These are phyloP conservation scores for Teleiodes luculella DNA, from an alignment of 2,888 invertebrate genomes.

Conservation along the genomic window DNA sequence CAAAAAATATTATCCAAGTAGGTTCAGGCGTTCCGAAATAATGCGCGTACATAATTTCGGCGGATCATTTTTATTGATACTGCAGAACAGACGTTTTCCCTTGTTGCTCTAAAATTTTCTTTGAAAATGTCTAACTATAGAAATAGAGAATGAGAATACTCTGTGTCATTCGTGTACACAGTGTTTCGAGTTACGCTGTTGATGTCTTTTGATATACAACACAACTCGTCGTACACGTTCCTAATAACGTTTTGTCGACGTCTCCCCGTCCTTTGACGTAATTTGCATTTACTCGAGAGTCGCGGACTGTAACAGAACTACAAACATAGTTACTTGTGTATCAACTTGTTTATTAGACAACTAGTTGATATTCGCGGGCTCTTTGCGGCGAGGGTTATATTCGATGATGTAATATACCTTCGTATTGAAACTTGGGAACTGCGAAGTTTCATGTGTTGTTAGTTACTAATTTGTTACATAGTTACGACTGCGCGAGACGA, in stretches of 20 bases:
- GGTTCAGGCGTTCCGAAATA: no score
- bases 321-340: slow-evolving; percentile 19
- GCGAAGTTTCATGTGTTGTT: background rate
- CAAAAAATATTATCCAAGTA: no score
- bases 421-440: background rate
- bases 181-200: background rate
- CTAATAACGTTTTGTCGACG: slow-evolving; percentile 37
- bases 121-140: no score
- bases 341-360: slow-evolving; percentile 11
- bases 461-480: background rate
- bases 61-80: no score
- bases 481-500: background rate
- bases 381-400: background rate
- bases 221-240: slow-evolving; percentile 21
- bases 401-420: background rate
- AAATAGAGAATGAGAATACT: no score
- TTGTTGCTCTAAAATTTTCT: no score
- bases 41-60: no score
- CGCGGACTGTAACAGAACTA: slow-evolving; percentile 27
- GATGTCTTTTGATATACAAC: slow-evolving; percentile 34
- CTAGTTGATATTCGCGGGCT: slow-evolving; percentile 9
- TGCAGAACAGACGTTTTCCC: no score
- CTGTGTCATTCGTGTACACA: background rate
- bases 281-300: slow-evolving; percentile 49
- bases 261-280: slow-evolving; percentile 40